phyloP scores from a whole-genome alignment of 2,888 invertebrate genomes.

The Hypolimnas misippus region DNA sequence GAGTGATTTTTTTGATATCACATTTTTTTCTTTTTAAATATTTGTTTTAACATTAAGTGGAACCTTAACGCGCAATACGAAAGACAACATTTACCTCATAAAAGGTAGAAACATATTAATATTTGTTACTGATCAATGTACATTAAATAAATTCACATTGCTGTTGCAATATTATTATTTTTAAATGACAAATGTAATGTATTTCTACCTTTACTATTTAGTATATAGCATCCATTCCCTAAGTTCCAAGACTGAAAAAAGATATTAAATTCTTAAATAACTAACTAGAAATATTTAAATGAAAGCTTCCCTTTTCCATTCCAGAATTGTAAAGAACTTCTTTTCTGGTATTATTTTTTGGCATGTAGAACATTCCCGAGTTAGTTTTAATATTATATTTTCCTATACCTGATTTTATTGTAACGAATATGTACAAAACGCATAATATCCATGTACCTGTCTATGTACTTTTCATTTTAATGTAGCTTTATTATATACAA shows the following conservation, averaged over 20 bases:
- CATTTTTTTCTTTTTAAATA: not conserved
- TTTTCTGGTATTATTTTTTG: not conserved
- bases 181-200: not conserved
- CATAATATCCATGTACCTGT: constrained; percentile 31
- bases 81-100: constrained; percentile 25
- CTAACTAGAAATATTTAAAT: not conserved
- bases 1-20: not conserved
- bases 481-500: constrained; percentile 17
- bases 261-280: constrained; percentile 12
- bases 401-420: constrained; percentile 6
- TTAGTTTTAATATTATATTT: not conserved
- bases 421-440: constrained; percentile 28
- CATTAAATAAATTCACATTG: not conserved
- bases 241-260: constrained; percentile 47
- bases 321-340: constrained; percentile 1
- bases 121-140: constrained; percentile 1
- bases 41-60: not conserved
- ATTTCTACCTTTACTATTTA: constrained; percentile 32
- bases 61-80: constrained; percentile 7
- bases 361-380: not conserved
- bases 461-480: constrained; percentile 25
- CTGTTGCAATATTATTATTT: constrained; percentile 7
- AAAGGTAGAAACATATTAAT: constrained; percentile 22
- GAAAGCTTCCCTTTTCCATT: constrained; percentile 20
- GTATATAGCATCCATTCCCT: constrained; percentile 45